These are phyloP conservation scores for Platyura marginata DNA, from an alignment of 1,140 invertebrate genomes.

Conservation along the genomic window DNA sequence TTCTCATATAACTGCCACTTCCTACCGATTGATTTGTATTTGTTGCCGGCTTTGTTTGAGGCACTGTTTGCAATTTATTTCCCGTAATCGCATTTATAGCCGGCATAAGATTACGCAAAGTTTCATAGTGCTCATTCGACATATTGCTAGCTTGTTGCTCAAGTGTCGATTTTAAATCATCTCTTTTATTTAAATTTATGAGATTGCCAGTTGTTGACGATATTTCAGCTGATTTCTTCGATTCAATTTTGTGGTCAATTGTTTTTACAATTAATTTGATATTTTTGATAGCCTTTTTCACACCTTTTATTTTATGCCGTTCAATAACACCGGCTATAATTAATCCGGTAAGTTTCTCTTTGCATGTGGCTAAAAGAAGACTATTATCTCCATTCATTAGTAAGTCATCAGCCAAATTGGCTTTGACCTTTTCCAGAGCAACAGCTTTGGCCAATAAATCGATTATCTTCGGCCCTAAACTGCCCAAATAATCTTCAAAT, in stretches of 20 bases:
- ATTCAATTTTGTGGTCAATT: neutral
- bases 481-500: conserved; percentile 59
- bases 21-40: too few relatives aligned
- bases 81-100: too few relatives aligned
- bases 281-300: conserved; percentile 33
- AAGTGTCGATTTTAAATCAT: too few relatives aligned
- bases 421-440: conserved; percentile 36
- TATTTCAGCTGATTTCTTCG: too few relatives aligned
- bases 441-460: conserved; percentile 51
- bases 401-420: conserved; percentile 54
- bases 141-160: too few relatives aligned
- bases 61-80: too few relatives aligned
- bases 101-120: too few relatives aligned
- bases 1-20: too few relatives aligned
- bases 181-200: too few relatives aligned
- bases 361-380: conserved; percentile 60
- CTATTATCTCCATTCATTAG: conserved; percentile 46
- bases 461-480: conserved; percentile 55
- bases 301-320: conserved; percentile 24
- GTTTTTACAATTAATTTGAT: conserved; percentile 14
- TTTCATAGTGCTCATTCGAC: too few relatives aligned
- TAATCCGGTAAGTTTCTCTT: conserved; percentile 68
- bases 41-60: too few relatives aligned
- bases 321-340: conserved; percentile 54
- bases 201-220: too few relatives aligned